Evolutionary conservation across 2,113 vertebrate species (phyloP), one percentile per base, ranked within the genome.

Genomic region (Tachysurus vachellii): DNA sequence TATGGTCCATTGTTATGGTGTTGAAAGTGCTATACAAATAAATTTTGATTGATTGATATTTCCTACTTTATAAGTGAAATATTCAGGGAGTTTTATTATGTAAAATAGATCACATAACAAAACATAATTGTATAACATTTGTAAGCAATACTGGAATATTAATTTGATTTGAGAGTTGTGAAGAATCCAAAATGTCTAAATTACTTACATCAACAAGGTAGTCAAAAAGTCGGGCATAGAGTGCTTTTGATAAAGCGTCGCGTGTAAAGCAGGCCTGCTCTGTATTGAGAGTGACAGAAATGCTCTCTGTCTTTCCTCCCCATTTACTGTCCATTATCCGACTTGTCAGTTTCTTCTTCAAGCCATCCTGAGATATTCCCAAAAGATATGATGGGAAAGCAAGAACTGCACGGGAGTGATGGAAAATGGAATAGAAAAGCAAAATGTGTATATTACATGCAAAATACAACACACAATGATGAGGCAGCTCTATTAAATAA

Each of bases 251-350:
- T 70, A 96, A 94, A 11, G 96, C 96, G 28, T 96, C 95, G 0
- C 96, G 92, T 84, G 94, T 90, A 93, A 96, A 96, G 71, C 83
- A 90, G 57, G 96, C 95, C 92, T 96, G 96, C 88, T 96, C 96
- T 0, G 93, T 95, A 90, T 96, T 96, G 61, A 97, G 91, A 5
- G 96, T 97, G 59, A 97, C 96, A 0, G 95, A 91, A 89, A 96
- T 96, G 85, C 92, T 94, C 91, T 97, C 96, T 0, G 92, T 94
- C 92, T 94, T 94, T 12, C 96, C 95, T 0, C 96, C 96, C 96
- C 96, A 96, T 90, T 95, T 96, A 90, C 96, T 96, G 93, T 96
- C 96, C 95, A 96, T 95, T 8, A 92, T 87, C 82, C 95, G 93
- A 89, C 96, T 97, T 89, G 96, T 97, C 88, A 97, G 90, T 66